These are phyloP conservation scores for Colletes collaris DNA, from an alignment of 2,888 invertebrate genomes.

Conservation along the genomic window DNA sequence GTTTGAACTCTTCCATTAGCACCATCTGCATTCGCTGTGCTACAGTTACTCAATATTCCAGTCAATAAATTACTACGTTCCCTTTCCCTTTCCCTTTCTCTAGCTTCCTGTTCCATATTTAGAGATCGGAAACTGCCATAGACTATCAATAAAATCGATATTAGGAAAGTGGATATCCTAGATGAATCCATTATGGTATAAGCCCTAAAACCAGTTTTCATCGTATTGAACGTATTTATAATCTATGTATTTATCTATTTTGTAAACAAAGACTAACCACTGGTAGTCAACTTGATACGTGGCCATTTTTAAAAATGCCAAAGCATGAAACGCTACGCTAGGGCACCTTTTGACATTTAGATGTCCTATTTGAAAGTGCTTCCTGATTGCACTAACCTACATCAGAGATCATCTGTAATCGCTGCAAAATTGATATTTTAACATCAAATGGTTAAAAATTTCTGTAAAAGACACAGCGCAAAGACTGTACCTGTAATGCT, in stretches of 20 bases:
- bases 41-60: conserved; percentile 84
- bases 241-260: no score
- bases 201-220: conserved; percentile 86
- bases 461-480: background rate
- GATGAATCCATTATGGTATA: conserved; percentile 99
- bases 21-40: conserved; percentile 76
- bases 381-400: conserved; percentile 71
- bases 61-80: conserved; percentile 88
- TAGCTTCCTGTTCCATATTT: conserved; percentile 97
- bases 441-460: background rate
- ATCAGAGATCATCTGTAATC: conserved; percentile 80
- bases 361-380: conserved; percentile 72
- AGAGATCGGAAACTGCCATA: conserved; percentile 98
- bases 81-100: conserved; percentile 91
- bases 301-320: conserved; percentile 82
- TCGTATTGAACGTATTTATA: conserved; percentile 1
- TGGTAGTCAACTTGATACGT: conserved; percentile 84
- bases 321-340: conserved; percentile 78
- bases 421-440: conserved; percentile 61
- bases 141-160: conserved; percentile 98
- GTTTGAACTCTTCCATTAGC: conserved; percentile 89
- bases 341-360: conserved; percentile 78
- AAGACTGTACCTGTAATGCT: conserved; percentile 72
- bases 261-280: conserved; percentile 79
- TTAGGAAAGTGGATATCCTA: conserved; percentile 97